Evolutionary conservation across 2,888 invertebrate species (phyloP).

Genomic region (Anaspis maculata): DNA sequence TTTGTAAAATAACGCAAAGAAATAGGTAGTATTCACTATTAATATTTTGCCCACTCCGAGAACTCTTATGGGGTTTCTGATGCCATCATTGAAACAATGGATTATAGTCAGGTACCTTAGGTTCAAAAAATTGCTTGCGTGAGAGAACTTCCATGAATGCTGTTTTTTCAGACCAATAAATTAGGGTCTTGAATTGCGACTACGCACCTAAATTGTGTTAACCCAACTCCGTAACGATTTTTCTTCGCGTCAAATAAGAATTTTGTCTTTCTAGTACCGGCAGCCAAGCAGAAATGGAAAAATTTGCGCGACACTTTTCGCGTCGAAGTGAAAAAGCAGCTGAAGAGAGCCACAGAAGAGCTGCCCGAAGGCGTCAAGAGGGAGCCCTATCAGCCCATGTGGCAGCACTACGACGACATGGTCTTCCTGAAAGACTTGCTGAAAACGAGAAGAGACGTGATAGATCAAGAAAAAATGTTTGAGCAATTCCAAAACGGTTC

Average conservation of each 20-base stretch:
- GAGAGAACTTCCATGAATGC: background rate
- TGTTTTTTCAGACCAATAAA: background rate
- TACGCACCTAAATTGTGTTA: background rate
- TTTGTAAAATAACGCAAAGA: too few relatives aligned
- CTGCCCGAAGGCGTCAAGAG: background rate
- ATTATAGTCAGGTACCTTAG: too few relatives aligned
- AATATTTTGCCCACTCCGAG: too few relatives aligned
- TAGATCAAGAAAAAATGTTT: background rate
- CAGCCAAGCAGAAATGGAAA: constrained; percentile 7
- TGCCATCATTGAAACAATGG: too few relatives aligned
- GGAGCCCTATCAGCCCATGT: too few relatives aligned
- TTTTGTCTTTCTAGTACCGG: constrained; percentile 2
- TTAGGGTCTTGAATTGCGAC: background rate
- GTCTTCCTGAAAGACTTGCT: constrained; percentile 7
- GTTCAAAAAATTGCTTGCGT: too few relatives aligned
- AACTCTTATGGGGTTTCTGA: too few relatives aligned
- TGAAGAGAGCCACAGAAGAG: background rate
- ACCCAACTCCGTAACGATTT: background rate
- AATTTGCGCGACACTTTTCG: constrained; percentile 11
- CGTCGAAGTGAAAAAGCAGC: constrained; percentile 10
- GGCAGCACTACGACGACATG: constrained; percentile 11
- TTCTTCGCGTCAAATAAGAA: background rate
- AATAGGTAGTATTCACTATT: too few relatives aligned
- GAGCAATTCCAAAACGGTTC: too few relatives aligned
- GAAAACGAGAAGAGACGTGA: constrained; percentile 1